Conservation (phyloP, 2,888 invertebrate genomes). For the Himalopsyche japonica region DNA sequence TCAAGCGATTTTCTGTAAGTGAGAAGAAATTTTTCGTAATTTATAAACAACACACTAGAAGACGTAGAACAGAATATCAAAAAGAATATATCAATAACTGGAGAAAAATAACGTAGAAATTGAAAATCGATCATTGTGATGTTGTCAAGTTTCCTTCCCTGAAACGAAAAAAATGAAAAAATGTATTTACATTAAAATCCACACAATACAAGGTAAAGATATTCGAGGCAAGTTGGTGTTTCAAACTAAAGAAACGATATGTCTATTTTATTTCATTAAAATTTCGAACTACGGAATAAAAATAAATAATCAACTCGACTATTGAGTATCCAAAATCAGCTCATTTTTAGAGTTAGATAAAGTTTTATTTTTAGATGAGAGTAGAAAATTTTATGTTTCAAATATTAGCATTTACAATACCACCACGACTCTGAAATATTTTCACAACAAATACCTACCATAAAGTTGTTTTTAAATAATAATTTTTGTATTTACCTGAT, state of each 20-base stretch:
- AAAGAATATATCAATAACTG: conserved; percentile 32
- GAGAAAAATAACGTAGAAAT: conserved; percentile 28
- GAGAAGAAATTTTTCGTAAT: conserved; percentile 15
- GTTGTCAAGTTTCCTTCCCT: conserved; percentile 14
- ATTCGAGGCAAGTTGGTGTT: no score
- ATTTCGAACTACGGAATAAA: no score
- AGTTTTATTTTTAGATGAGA: not conserved
- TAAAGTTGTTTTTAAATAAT: not conserved
- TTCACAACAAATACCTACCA: not conserved
- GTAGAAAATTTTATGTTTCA: not conserved
- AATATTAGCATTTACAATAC: no score
- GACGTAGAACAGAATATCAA: conserved; percentile 25
- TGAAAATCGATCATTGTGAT: conserved; percentile 36
- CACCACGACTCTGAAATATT: no score
- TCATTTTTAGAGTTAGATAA: no score
- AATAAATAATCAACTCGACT: no score
- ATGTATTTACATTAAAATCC: no score
- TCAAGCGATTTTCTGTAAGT: conserved; percentile 19
- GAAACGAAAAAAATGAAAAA: conserved; percentile 7
- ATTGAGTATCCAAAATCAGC: no score
- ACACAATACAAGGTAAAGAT: not conserved
- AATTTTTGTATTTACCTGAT: conserved; percentile 22
- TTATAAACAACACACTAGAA: not conserved
- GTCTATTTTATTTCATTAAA: no score
- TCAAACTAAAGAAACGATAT: no score